A percentile compares a stretch with the other conserved stretches of the same genome.
These are phyloP conservation scores for Drosophila ironensis DNA, from an alignment of 1,140 invertebrate species.

Conservation along the genomic window DNA sequence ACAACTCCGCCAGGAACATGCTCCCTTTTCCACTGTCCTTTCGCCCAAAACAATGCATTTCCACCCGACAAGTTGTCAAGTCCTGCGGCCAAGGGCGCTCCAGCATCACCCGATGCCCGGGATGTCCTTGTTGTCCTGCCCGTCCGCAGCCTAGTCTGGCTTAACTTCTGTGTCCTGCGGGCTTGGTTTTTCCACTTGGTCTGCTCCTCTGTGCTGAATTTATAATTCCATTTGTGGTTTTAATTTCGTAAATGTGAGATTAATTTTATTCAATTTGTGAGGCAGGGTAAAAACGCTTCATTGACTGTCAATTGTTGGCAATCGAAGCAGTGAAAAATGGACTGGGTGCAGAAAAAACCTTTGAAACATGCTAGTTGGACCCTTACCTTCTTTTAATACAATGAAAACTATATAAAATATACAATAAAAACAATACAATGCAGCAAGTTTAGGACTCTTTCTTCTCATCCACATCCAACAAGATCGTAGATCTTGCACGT, in stretches of 20 bases:
- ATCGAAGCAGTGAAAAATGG: not conserved
- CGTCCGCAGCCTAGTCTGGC: constrained; percentile 48
- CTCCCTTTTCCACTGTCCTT: not conserved
- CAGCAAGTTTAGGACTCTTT: too few relatives aligned
- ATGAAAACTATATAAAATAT: too few relatives aligned
- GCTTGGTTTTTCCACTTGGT: constrained; percentile 52
- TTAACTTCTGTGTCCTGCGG: constrained; percentile 79
- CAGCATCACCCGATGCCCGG: constrained; percentile 5
- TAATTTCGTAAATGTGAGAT: constrained; percentile 80
- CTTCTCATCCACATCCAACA: too few relatives aligned
- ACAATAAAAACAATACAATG: too few relatives aligned
- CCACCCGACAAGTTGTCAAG: constrained; percentile 62
- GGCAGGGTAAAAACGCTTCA: constrained; percentile 34
- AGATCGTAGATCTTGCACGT: too few relatives aligned
- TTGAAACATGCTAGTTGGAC: too few relatives aligned
- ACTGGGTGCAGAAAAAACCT: not conserved
- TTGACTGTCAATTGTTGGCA: constrained; percentile 52
- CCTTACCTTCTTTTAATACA: too few relatives aligned
- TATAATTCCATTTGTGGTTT: constrained; percentile 81
- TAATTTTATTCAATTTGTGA: constrained; percentile 75
- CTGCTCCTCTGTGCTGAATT: constrained; percentile 62
- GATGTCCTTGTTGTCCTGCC: constrained; percentile 21
- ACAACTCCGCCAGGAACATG: constrained; percentile 14
- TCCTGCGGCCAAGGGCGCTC: constrained; percentile 29
- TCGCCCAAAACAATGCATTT: constrained; percentile 4